Evolutionary conservation across 2,888 invertebrate genomes (phyloP).

Genomic region (Sacculina carcini): DNA sequence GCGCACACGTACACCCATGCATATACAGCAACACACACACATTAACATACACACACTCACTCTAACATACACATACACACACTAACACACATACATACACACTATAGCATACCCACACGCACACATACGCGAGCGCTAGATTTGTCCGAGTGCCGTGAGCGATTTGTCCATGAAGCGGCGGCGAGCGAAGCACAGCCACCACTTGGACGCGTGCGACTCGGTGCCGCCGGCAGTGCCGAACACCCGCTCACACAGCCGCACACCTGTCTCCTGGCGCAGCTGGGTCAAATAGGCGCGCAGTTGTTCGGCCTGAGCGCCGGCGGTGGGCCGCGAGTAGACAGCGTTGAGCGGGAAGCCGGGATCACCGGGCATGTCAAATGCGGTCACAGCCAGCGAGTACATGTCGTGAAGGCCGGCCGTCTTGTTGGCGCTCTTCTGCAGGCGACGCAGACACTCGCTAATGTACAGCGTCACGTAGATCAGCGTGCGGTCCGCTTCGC

Average conservation of each 20-base stretch:
- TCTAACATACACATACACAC: too few relatives aligned
- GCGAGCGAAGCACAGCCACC: constrained; percentile 98
- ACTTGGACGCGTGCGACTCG: constrained; percentile 92
- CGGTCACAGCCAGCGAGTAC: constrained; percentile 77
- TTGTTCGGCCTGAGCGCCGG: constrained; percentile 50
- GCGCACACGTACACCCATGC: too few relatives aligned
- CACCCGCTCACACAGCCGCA: constrained; percentile 57
- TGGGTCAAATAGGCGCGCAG: constrained; percentile 84
- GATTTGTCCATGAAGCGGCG: constrained; percentile 99
- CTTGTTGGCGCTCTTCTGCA: constrained; percentile 72
- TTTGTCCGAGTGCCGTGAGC: constrained; percentile 61
- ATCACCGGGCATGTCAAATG: constrained; percentile 91
- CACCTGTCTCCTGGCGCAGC: constrained; percentile 78
- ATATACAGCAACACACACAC: too few relatives aligned
- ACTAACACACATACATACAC: too few relatives aligned
- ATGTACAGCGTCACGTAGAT: constrained; percentile 94
- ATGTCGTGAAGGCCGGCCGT: constrained; percentile 61
- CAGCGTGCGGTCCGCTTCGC: constrained; percentile 79
- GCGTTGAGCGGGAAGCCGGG: constrained; percentile 78
- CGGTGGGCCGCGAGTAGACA: constrained; percentile 66
- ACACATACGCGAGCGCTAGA: neutral
- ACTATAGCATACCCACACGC: too few relatives aligned
- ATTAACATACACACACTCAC: too few relatives aligned
- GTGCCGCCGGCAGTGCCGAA: constrained; percentile 72
- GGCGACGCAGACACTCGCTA: constrained; percentile 81